Percentiles rank a stretch among this genome's conserved stretches.
Evolutionary conservation across 92 coral and sea anemone species (phyloP).

Genomic region (Umimayanthus chanpuru): DNA sequence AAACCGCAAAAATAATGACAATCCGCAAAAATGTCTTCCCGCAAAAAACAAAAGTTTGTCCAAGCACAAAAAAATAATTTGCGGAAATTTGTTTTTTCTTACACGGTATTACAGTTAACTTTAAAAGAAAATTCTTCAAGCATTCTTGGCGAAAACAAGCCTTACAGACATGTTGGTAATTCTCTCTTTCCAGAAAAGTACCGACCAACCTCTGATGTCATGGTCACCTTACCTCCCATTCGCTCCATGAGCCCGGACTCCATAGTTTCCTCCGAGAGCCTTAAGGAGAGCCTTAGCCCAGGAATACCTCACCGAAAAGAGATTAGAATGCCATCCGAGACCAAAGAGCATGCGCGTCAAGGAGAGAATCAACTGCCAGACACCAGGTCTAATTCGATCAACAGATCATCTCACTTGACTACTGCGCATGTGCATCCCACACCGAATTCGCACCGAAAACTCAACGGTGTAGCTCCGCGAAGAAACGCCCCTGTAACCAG

Average conservation of each 20-base stretch:
- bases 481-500: conserved; percentile 32
- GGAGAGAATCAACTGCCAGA: neutral
- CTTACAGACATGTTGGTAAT: neutral
- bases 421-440: conserved; percentile 62
- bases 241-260: conserved; percentile 44
- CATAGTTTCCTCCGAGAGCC: conserved; percentile 33
- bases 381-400: neutral
- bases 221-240: conserved; percentile 28
- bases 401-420: conserved; percentile 45
- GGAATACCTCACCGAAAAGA: neutral
- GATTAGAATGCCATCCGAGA: neutral
- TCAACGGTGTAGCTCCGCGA: conserved; percentile 53
- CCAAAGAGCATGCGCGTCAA: neutral
- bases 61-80: too few species aligned
- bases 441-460: conserved; percentile 60
- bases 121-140: too few species aligned
- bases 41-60: too few species aligned
- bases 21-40: too few species aligned
- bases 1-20: too few species aligned
- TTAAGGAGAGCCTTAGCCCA: neutral
- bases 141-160: neutral
- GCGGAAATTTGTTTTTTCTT: too few species aligned
- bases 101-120: too few species aligned
- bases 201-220: conserved; percentile 26
- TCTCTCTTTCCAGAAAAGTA: conserved; percentile 16